Evolutionary conservation across 2,888 invertebrate species (phyloP).

Genomic region (Corbicula japonica): DNA sequence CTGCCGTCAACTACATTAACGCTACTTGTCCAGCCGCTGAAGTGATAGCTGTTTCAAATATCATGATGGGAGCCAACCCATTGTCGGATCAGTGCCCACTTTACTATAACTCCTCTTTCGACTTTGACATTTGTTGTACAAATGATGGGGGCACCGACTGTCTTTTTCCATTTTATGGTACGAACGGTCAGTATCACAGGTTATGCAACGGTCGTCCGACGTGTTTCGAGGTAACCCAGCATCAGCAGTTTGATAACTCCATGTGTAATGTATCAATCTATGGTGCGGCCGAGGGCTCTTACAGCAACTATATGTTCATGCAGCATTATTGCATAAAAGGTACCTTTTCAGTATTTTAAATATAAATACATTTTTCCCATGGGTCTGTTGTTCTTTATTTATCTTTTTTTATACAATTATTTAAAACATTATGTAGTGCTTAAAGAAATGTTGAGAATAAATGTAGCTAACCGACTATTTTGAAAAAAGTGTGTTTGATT

Average conservation of each 20-base stretch:
- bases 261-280: neutral
- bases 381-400: no score
- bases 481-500: no score
- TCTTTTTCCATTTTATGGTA: slow-evolving; percentile 2
- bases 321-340: slow-evolving; percentile 20
- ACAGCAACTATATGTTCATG: slow-evolving; percentile 20
- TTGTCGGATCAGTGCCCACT: neutral
- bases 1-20: slow-evolving; percentile 1
- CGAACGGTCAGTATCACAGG: slow-evolving; percentile 11
- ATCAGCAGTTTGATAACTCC: neutral
- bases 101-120: slow-evolving; percentile 1
- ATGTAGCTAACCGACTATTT: no score
- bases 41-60: slow-evolving; percentile 8
- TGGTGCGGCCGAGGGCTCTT: neutral
- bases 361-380: no score
- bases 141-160: slow-evolving; percentile 5
- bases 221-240: neutral
- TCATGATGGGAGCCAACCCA: slow-evolving; percentile 25
- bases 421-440: no score
- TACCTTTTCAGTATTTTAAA: no score
- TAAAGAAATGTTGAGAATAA: no score
- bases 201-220: neutral
- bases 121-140: slow-evolving; percentile 4
- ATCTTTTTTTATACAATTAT: no score
- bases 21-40: slow-evolving; percentile 11